Evolutionary conservation across 1,140 invertebrate species (phyloP), one percentile per base, ranked within the genome.

Genomic region (Drosophila leontia): DNA sequence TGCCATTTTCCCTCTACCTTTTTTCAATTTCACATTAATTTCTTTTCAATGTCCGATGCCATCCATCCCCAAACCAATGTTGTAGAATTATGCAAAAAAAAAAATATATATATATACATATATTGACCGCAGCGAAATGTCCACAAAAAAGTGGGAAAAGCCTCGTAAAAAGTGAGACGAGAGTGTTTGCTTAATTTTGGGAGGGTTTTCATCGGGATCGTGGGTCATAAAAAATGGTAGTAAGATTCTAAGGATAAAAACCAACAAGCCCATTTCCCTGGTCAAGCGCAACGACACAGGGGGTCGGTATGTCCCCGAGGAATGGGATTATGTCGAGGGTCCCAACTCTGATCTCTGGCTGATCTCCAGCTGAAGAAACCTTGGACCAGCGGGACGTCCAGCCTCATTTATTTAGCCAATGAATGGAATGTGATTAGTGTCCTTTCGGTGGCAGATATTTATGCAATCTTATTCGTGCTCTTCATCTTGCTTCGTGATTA

Each of bases 11-110:
- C 58, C 59, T 65, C 37, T 65, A 35, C 45, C 51, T 58, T 78
- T 85, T 85, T 78, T 71, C 84, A 88, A 88, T 88, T 88, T 88
- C 84, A 88, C 84, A 88, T 88, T 88, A 88, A 88, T 88, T 88
- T 88, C 84, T 78, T 60, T 75, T 90, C 77, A 88, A 88, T 83
- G 67, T 34, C 60, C 58, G 12, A 61, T 48, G 59, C 56, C 70
- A 63, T 63, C 60, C 23, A 23, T 29, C 26, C 26, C 26, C 26
- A 29, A 29, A 29, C 26, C 26, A 29, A 29, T 29, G 26, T 26
- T 5, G 26, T 29, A 7, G 61, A 51, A 50, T 65, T 78, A 85
- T 85, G 82, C 72, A 74, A 51, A 51, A 72, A 74, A 64, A 64
- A 29, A 29, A 7, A 29, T 26, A 26, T 26, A 5, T 26, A 29